These are phyloP conservation scores for Nudaria mundana DNA, from an alignment of 2,888 invertebrate species.

Conservation along the genomic window DNA sequence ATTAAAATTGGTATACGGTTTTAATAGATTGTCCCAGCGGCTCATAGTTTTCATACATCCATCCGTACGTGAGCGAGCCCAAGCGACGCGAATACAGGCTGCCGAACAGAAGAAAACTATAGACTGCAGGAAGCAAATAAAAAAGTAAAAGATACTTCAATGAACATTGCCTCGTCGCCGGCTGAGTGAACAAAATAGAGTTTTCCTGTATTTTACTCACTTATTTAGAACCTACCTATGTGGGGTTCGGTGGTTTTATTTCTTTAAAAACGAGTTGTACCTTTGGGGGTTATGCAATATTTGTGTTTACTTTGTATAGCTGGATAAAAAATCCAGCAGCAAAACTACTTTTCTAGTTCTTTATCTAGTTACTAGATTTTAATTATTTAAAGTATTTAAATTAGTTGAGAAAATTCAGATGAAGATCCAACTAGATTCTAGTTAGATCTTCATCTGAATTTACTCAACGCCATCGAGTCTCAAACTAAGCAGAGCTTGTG, in stretches of 20 bases:
- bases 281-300: no score
- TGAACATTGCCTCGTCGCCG: slow-evolving; percentile 25
- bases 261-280: not conserved
- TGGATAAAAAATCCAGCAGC: not conserved
- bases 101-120: slow-evolving; percentile 21
- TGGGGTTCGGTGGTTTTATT: slow-evolving; percentile 8
- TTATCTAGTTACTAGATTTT: no score
- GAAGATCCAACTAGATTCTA: no score
- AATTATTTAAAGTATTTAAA: no score
- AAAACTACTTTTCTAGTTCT: no score
- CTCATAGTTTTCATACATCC: no score
- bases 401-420: no score
- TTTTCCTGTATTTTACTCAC: slow-evolving; percentile 20
- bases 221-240: slow-evolving; percentile 20
- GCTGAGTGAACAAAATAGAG: slow-evolving; percentile 25
- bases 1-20: no score
- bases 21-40: no score
- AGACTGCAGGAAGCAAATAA: slow-evolving; percentile 18
- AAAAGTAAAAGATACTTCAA: slow-evolving; percentile 26
- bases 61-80: slow-evolving; percentile 1
- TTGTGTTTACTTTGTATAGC: not conserved
- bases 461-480: no score
- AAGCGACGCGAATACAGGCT: slow-evolving; percentile 14
- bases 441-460: no score
- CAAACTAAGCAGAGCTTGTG: no score